Base-by-base conservation (phyloP, 92 coral and sea anemone species). In the Galaxea fascicularis region DNA sequence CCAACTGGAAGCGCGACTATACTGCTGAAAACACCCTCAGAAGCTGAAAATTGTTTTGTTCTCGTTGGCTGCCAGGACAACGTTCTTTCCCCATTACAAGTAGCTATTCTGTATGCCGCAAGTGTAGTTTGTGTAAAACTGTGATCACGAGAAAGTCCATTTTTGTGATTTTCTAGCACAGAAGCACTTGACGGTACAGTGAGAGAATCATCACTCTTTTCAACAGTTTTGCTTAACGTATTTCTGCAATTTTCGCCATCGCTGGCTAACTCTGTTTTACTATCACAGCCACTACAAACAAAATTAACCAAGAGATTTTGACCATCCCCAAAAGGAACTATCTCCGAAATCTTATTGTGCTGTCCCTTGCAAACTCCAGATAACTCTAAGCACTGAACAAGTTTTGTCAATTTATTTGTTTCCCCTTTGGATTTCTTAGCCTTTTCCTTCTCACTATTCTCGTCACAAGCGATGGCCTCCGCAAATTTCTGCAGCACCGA, bases 261-360 rank as follows among this genome's bases (percentile, higher is more conserved):
- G 28, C n/a, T 16, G 15, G 56, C 64, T 25, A 6, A 8, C 14
- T 16, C 44, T 14, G 18, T 47, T 65, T 70, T 39, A 5, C 16
- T 44, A 25, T 25, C 53, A 39, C 56, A 31, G 10, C 69, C 56
- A 56, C 45, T 39, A 22, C 56, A 57, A 22, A 35, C 68, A 74
- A 89, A 79, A 82, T 88, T 82, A 45, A 91, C 91, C 59, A 96
- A 87, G 44, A 96, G 78, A 78, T 93, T 91, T 17, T 88, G 82
- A 28, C 98, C 98, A 89, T 94, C 94, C 26, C 92, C 75, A 65
- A 92, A 96, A 1, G 99, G 97, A n/a, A 96, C 86, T 64, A 96
- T 84, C 31, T 94, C 89, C n/a, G 92, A 74, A 18, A 96, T 92
- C 44, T 74, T 82, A 31, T 89, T 85, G 45, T 41, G 62, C 16